A percentile compares a stretch with the other conserved stretches of the same genome.
These are phyloP conservation scores for Scolopax mira DNA, from an alignment of 2,113 vertebrate species.

Conservation along the genomic window DNA sequence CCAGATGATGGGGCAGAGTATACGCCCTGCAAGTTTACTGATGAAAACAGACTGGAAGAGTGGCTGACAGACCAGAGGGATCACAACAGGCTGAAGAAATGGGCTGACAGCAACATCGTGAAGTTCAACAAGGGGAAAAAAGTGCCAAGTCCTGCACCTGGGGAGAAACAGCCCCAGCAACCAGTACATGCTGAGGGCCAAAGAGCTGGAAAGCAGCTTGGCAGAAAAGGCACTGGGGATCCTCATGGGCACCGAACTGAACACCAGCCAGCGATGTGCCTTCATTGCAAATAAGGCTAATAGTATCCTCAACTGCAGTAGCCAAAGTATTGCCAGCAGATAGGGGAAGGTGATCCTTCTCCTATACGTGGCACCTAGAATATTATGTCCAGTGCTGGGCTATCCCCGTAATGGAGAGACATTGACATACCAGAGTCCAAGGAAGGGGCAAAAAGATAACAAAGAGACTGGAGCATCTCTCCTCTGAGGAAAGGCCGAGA, in stretches of 20 bases:
- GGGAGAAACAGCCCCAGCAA: neutral
- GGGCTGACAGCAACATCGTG: neutral
- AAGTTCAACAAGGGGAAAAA: neutral
- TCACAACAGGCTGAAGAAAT: neutral
- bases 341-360: neutral
- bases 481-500: neutral
- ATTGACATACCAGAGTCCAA: neutral
- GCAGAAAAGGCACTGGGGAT: neutral
- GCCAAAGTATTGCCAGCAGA: neutral
- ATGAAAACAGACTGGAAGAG: neutral
- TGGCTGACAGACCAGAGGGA: neutral
- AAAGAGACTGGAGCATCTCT: neutral
- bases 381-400: neutral
- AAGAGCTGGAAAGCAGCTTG: neutral
- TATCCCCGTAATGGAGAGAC: neutral
- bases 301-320: neutral
- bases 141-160: neutral
- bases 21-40: neutral
- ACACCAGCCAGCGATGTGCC: fast-evolving
- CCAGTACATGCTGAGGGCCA: no score
- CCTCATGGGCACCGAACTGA: neutral
- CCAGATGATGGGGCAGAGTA: neutral
- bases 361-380: neutral
- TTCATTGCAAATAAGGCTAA: neutral
- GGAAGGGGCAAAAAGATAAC: fast-evolving